Percentiles rank a stretch among this genome's conserved stretches.
Conservation (phyloP, 2,797 vertebrate species). For the Pygocentrus nattereri region DNA sequence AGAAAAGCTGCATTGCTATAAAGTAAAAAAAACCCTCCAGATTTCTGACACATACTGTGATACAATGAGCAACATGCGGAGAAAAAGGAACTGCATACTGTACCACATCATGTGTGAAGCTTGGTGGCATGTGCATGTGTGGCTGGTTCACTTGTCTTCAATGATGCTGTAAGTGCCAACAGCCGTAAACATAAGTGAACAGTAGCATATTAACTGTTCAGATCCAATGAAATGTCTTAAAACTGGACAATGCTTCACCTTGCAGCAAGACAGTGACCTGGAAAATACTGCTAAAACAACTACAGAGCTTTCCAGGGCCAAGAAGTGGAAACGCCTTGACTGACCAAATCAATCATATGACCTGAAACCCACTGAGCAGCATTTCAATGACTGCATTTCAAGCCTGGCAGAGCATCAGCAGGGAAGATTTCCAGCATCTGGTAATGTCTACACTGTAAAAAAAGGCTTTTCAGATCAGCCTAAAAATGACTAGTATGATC, state of each 20-base stretch:
- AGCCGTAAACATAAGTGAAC: background rate
- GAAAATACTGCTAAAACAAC: background rate
- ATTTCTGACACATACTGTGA: background rate
- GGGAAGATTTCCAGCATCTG: background rate
- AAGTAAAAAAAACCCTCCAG: background rate
- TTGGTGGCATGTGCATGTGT: background rate
- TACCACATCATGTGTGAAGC: constrained; percentile 5
- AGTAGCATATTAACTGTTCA: background rate
- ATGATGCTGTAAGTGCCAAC: background rate
- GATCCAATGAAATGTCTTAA: background rate
- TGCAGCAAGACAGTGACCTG: background rate
- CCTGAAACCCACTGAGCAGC: constrained; percentile 4
- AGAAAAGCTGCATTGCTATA: background rate
- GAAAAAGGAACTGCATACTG: background rate
- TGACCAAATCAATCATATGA: background rate
- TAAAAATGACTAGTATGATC: too few species aligned
- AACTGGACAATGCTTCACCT: background rate
- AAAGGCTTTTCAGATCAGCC: too few species aligned
- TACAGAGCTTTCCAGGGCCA: background rate
- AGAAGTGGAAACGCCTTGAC: background rate
- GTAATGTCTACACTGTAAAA: background rate
- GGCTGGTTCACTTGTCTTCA: background rate
- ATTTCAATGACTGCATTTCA: background rate
- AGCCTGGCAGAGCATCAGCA: background rate
- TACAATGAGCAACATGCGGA: background rate